Evolutionary conservation across 2,888 invertebrate species (phyloP).

Genomic region (Chalcis sispes): DNA sequence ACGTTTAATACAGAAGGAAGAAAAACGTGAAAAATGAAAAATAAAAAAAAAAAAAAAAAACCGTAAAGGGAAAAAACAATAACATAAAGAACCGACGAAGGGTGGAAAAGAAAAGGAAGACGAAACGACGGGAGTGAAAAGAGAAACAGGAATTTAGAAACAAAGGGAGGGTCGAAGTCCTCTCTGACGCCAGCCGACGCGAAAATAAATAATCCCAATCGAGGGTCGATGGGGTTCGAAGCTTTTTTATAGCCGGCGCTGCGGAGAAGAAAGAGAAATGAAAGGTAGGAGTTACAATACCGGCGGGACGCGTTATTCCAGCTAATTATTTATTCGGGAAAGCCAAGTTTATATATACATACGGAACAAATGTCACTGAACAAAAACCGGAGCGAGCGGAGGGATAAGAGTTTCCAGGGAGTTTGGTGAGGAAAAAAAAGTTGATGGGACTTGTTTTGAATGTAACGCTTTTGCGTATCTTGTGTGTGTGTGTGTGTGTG

Average conservation of each 20-base stretch:
- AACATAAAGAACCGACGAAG: too few species aligned
- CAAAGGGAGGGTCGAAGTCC: background rate
- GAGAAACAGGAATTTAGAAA: background rate
- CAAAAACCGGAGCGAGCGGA: background rate
- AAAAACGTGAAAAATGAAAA: background rate
- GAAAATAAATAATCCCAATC: conserved; percentile 67
- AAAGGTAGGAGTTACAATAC: conserved; percentile 32
- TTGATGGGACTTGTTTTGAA: too few species aligned
- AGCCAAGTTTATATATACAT: too few species aligned
- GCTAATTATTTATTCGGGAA: conserved; percentile 64
- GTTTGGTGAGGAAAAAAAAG: too few species aligned
- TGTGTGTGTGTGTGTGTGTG: too few species aligned
- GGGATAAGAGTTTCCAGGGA: too few species aligned
- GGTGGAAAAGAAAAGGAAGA: background rate
- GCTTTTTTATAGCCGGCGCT: conserved; percentile 1
- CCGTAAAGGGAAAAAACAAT: background rate
- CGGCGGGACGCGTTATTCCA: conserved; percentile 40
- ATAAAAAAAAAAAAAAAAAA: background rate
- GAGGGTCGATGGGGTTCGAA: conserved; percentile 58
- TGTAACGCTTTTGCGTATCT: too few species aligned
- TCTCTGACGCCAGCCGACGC: conserved; percentile 41
- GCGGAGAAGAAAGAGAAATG: conserved; percentile 16
- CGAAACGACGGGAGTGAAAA: too few species aligned
- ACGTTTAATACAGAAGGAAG: background rate
- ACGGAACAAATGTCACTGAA: too few species aligned